These are phyloP conservation scores for Anthonomus grandis DNA, from an alignment of 1,140 invertebrate genomes.

Conservation along the genomic window DNA sequence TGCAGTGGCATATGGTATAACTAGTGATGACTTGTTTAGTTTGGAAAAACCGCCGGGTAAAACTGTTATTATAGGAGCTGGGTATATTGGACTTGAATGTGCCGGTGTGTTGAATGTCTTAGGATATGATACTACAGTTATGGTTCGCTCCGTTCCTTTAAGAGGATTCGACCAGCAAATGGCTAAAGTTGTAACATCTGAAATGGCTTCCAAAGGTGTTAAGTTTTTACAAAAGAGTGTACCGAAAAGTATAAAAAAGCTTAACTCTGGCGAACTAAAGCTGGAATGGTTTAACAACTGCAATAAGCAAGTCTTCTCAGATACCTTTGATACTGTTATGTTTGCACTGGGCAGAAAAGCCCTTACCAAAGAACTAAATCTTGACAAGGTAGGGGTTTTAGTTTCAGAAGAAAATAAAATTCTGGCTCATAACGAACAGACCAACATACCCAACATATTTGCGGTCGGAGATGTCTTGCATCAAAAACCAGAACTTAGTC, in stretches of 20 bases:
- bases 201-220: constrained; percentile 82
- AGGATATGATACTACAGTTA: constrained; percentile 84
- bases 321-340: constrained; percentile 78
- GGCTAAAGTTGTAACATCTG: constrained; percentile 75
- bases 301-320: constrained; percentile 50
- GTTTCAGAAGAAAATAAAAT: constrained; percentile 58
- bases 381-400: constrained; percentile 65
- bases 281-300: constrained; percentile 63
- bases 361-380: constrained; percentile 65
- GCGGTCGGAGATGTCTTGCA: constrained; percentile 95
- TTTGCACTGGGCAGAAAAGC: constrained; percentile 79
- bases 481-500: constrained; percentile 86
- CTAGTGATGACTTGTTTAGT: constrained; percentile 96
- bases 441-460: constrained; percentile 83
- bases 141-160: constrained; percentile 89
- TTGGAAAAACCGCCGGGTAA: constrained; percentile 84
- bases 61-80: constrained; percentile 90
- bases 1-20: constrained; percentile 84
- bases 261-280: constrained; percentile 61
- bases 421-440: constrained; percentile 73
- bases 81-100: constrained; percentile 92
- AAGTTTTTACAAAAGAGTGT: constrained; percentile 74
- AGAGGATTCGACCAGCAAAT: constrained; percentile 98
- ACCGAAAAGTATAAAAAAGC: constrained; percentile 72
- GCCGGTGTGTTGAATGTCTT: constrained; percentile 90